phyloP scores from a whole-genome alignment of 1,140 invertebrate genomes.

The Micrasema minimum region DNA sequence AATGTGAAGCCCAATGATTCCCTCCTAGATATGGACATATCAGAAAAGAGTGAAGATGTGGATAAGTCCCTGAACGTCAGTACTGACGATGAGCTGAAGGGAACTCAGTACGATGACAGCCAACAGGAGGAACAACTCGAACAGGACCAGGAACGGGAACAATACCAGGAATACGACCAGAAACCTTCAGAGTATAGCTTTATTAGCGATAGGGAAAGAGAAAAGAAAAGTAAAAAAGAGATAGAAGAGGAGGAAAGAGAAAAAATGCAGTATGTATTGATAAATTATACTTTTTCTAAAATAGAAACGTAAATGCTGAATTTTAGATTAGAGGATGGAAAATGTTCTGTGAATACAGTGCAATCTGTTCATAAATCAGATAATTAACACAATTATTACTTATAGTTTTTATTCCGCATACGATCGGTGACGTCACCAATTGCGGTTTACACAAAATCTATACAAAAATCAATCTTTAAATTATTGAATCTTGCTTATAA shows the following conservation, averaged over 20 bases:
- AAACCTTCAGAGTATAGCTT: slow-evolving; percentile 58
- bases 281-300: too few species aligned
- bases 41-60: slow-evolving; percentile 44
- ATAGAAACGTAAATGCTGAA: too few species aligned
- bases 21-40: slow-evolving; percentile 37
- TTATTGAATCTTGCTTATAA: too few species aligned
- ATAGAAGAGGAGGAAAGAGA: slow-evolving; percentile 90
- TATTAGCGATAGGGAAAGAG: slow-evolving; percentile 70
- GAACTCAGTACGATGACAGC: slow-evolving; percentile 48
- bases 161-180: slow-evolving; percentile 7
- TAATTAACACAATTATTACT: too few species aligned
- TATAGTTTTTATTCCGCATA: too few species aligned
- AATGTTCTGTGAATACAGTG: too few species aligned
- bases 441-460: too few species aligned
- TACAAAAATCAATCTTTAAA: too few species aligned
- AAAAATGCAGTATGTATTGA: slow-evolving; percentile 84
- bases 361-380: too few species aligned
- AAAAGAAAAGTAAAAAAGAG: slow-evolving; percentile 82
- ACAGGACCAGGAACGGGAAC: slow-evolving; percentile 29
- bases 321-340: too few species aligned
- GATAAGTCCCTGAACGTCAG: slow-evolving; percentile 54
- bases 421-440: too few species aligned
- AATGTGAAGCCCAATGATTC: slow-evolving; percentile 31
- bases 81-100: slow-evolving; percentile 50
- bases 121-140: slow-evolving; percentile 38